A percentile compares a stretch with the other conserved stretches of the same genome.
Evolutionary conservation across 2,113 vertebrate species (phyloP).

Genomic region (Rhadina sibilatrix): DNA sequence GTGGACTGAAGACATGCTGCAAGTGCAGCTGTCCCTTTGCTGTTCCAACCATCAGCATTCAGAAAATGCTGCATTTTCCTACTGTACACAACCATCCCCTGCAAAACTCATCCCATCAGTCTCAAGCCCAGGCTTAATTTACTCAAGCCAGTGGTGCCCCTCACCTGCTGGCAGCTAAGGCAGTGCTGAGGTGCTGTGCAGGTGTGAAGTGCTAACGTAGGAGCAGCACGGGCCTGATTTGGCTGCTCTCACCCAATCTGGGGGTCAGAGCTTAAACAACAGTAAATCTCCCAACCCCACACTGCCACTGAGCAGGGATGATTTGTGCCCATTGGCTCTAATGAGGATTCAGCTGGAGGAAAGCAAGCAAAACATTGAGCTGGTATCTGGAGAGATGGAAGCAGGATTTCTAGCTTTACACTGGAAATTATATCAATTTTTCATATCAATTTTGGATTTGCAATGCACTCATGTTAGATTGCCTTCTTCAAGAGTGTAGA

Average conservation of each 20-base stretch:
- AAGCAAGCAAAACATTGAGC: background rate
- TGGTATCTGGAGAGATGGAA: background rate
- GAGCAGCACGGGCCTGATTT: background rate
- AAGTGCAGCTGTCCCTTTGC: background rate
- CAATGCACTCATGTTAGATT: background rate
- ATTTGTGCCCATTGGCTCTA: fast-evolving
- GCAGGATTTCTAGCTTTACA: background rate
- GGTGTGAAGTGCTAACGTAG: fast-evolving
- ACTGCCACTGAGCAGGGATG: fast-evolving
- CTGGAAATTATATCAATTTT: background rate
- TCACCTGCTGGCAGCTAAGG: background rate
- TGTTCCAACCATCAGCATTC: background rate
- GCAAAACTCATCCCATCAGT: background rate
- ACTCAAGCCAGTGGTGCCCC: background rate
- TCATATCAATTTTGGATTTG: background rate
- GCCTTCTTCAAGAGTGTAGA: background rate
- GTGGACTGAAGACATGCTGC: fast-evolving
- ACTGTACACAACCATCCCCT: fast-evolving
- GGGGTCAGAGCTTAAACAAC: background rate
- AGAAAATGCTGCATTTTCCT: background rate
- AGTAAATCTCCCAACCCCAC: background rate
- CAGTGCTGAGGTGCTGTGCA: fast-evolving
- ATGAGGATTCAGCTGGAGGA: background rate
- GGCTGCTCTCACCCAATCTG: background rate
- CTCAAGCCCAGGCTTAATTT: background rate